Conservation (phyloP, 2,113 vertebrate genomes). For the human (Homo sapiens) region DNA sequence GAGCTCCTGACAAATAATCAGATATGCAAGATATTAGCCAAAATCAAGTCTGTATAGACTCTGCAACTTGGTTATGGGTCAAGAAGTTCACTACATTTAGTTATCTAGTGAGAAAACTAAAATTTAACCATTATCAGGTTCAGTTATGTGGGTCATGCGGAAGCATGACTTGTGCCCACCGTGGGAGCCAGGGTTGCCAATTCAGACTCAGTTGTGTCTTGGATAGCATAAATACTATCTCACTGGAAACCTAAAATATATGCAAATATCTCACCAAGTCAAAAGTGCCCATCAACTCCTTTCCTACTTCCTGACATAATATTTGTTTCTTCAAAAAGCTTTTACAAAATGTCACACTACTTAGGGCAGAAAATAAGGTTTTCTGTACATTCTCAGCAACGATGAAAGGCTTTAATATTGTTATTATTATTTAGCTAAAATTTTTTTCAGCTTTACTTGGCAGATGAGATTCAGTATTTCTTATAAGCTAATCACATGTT, state of each 20-base stretch:
- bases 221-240: not conserved
- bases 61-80: not conserved
- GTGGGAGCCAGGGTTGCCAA: not conserved
- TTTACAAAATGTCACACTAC: not conserved
- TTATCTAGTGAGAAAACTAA: not conserved
- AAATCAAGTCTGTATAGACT: not conserved
- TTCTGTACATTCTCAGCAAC: constrained; percentile 1
- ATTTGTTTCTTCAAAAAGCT: not conserved
- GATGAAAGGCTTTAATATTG: not conserved
- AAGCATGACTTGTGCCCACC: not conserved
- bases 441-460: not conserved
- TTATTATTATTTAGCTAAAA: constrained; percentile 14
- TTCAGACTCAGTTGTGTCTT: not conserved
- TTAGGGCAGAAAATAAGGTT: not conserved
- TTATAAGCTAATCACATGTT: not conserved
- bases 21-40: not conserved
- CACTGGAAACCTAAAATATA: not conserved
- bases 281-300: not conserved
- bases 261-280: not conserved
- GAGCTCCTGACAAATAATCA: not conserved
- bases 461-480: not conserved
- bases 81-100: not conserved
- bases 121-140: not conserved
- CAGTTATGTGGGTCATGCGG: not conserved
- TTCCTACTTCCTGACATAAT: not conserved